Evolutionary conservation across 2,888 invertebrate species (phyloP), one percentile per base, ranked within the genome.

Genomic region (Drosophila subsilvestris): DNA sequence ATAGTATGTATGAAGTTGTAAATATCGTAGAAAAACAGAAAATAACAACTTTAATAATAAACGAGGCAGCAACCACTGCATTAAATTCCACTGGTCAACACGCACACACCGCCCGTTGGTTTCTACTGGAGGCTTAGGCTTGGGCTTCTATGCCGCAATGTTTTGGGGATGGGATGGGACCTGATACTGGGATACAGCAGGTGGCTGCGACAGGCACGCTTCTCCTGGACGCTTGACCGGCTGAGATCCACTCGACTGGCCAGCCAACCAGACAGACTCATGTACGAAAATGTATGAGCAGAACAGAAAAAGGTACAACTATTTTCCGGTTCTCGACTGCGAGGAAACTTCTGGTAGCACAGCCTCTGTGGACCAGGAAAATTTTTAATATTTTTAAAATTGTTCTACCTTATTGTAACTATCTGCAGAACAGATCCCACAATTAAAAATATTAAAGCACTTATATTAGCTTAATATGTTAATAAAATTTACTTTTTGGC

Each of bases 51-150:
- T 37, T 37, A 37, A 37, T 37, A 37, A 37, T 77, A 81, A 85
- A 87, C 82, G 81, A 85, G 79, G 50, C 63, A 70, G 78, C 65
- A 76, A 79, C 68, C 70, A 76, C 80, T 88, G 86, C 88, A 83
- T 88, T 78, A 86, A 88, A 84, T 84, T 86, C 83, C 88, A 70
- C 63, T 74, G 73, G 71, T 79, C 66, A 71, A 83, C 83, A 84
- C 88, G 88, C 88, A 88, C 75, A 63, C 73, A 66, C 55, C 48
- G 63, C 25, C 53, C 51, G 74, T 7, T 17, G 56, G 56, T 65
- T 44, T 50, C 63, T 29, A 59, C 48, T 74, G 60, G 80, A 58
- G 63, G 75, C 57, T 25, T 50, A 48, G 69, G 66, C 80, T 84
- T 57, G 37, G 70, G 67, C 80, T 74, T 80, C 68, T 83, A 71